These are phyloP conservation scores for Onychorhynchus coronatus DNA, from an alignment of 2,113 vertebrate genomes.

Conservation along the genomic window DNA sequence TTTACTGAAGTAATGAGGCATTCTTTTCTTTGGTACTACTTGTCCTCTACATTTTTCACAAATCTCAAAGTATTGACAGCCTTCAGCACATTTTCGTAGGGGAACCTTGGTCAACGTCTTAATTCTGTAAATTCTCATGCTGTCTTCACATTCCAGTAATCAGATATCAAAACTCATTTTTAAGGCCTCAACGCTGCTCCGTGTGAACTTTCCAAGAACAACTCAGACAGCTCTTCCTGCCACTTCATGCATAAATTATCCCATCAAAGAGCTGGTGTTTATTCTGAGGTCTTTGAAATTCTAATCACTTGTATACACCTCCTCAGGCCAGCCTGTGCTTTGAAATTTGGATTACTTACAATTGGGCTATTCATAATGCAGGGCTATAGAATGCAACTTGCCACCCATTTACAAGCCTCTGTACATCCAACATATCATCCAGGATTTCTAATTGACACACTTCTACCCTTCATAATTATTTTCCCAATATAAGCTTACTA, in stretches of 20 bases:
- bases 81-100: neutral
- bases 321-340: conserved; percentile 72
- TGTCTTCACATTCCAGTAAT: neutral
- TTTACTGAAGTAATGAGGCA: neutral
- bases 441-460: neutral
- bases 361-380: conserved; percentile 74
- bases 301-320: conserved; percentile 79
- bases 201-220: conserved; percentile 74
- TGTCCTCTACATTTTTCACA: neutral
- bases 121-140: neutral
- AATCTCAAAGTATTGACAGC: neutral
- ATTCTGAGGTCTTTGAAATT: conserved; percentile 79
- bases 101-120: neutral
- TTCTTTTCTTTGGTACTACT: neutral
- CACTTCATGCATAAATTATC: conserved; percentile 77
- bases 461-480: neutral
- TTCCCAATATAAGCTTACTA: neutral
- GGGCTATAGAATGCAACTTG: conserved; percentile 54
- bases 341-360: conserved; percentile 77
- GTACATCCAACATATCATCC: neutral
- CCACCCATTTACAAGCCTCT: conserved; percentile 31
- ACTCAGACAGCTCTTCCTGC: conserved; percentile 74
- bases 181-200: conserved; percentile 34
- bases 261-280: conserved; percentile 80
- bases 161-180: conserved; percentile 54